Evolutionary conservation across 2,797 vertebrate genomes (phyloP), one percentile per base, ranked within the genome.

Genomic region (Falco cherrug): DNA sequence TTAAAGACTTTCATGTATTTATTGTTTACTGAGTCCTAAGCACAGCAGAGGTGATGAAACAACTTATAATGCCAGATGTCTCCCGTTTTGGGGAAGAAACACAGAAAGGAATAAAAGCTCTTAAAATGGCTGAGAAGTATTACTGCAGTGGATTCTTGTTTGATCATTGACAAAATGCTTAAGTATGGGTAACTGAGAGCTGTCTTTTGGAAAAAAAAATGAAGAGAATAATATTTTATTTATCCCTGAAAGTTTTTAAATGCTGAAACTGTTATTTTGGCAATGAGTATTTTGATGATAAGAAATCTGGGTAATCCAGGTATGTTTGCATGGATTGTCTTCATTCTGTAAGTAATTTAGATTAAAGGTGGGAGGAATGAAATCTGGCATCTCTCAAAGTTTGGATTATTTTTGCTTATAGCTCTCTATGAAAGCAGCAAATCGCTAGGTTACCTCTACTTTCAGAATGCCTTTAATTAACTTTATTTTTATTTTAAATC

Each of bases 381-480:
- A 54, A 26, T 77, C 57, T 74, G 29, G 61, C 17, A 35, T 41
- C 26, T 73, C 16, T 70, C 1, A 14, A 16, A 0, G 43, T 31
- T 43, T 43, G 41, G 35, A 2, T 0, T 17, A 11, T 28, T 77
- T 87, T 91, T 81, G 4, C 18, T 92, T 54, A 18, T 21, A 78
- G 8, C 20, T 78, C 22, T 33, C 16, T 54, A 2, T 53, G 70
- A 56, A 90, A 77, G 67, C 51, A 81, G 54, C 3, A 77, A 60
- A 85, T 87, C 26, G 9, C 35, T 63, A 57, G 8, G 9, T 47
- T 79, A 8, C 37, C 9, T 69, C 7, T 67, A 10, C 68, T 85
- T 96, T 95, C 41, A 84, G 76, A 50, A 51, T 68, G 33, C 47
- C 86, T 47, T 57, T 94, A 45, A 90, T 76, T 95, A 87, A 84